Evolutionary conservation across 2,797 vertebrate species (phyloP).

Genomic region (Platyrinchus mystaceus): DNA sequence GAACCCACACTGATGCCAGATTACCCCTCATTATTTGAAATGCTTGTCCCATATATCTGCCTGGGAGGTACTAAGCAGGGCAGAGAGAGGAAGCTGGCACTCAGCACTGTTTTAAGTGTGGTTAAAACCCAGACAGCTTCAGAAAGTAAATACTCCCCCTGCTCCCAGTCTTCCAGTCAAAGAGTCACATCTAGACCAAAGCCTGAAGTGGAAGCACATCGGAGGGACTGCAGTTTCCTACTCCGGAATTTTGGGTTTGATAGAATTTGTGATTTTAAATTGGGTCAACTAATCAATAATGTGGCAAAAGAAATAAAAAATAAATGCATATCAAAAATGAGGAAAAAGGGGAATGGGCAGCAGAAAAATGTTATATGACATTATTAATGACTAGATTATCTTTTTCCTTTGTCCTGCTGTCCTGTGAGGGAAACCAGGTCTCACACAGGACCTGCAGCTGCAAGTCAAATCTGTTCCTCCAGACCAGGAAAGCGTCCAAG

Average conservation of each 20-base stretch:
- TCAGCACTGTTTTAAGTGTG: accelerated
- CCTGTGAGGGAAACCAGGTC: neutral
- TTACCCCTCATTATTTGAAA: neutral
- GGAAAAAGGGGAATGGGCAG: neutral
- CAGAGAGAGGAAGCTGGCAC: neutral
- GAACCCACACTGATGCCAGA: neutral
- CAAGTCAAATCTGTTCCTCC: neutral
- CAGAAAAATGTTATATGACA: neutral
- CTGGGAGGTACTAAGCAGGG: neutral
- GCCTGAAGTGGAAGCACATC: neutral
- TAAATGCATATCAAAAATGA: neutral
- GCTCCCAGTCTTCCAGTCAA: neutral
- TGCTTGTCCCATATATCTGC: neutral
- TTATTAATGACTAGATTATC: neutral
- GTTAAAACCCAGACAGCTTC: neutral
- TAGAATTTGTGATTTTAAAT: neutral
- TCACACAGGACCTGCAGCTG: neutral
- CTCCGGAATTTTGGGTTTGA: neutral
- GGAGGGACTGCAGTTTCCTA: neutral
- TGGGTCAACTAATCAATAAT: neutral
- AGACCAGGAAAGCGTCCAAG: neutral
- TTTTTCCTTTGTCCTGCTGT: neutral
- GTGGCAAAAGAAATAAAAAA: neutral
- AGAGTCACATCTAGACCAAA: neutral
- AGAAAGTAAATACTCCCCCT: neutral